phyloP scores from a whole-genome alignment of 53 echinoderm and acorn worm genomes.

The Echinarachnius parma region DNA sequence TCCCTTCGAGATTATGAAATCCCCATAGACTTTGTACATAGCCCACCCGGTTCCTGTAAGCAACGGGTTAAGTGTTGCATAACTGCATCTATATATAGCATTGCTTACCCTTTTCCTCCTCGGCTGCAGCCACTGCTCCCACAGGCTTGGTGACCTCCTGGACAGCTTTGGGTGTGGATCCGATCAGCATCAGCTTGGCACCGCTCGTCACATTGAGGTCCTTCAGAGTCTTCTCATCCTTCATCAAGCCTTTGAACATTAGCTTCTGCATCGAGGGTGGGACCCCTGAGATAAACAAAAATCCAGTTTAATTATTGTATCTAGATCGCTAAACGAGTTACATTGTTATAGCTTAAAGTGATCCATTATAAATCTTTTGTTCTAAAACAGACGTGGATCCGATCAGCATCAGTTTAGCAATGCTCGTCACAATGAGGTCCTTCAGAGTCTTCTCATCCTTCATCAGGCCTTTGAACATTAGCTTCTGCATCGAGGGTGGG shows the following conservation, averaged over 20 bases:
- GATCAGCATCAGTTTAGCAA: too few relatives aligned
- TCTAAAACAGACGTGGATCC: too few relatives aligned
- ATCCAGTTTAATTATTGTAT: too few relatives aligned
- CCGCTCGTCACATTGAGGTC: conserved; percentile 86
- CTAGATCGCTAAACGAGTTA: too few relatives aligned
- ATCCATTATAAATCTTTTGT: too few relatives aligned
- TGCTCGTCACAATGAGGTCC: conserved; percentile 76
- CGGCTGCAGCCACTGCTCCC: conserved; percentile 48
- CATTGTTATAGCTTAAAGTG: too few relatives aligned
- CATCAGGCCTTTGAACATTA: conserved; percentile 91
- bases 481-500: conserved; percentile 85
- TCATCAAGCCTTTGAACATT: conserved; percentile 98
- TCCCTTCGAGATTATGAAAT: too few relatives aligned
- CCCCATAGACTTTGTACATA: too few relatives aligned
- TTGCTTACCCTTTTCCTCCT: conserved; percentile 80
- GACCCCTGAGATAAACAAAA: conserved; percentile 57
- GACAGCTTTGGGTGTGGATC: conserved; percentile 86
- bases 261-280: conserved; percentile 98
- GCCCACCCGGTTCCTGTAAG: too few relatives aligned
- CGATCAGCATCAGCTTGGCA: conserved; percentile 97
- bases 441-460: conserved; percentile 87
- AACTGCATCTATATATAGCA: too few relatives aligned
- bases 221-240: conserved; percentile 90
- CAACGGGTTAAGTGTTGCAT: too few relatives aligned
- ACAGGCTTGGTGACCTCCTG: conserved; percentile 89